Base-by-base conservation (phyloP, 2,888 invertebrate species). In the Temnothorax ravouxi region DNA sequence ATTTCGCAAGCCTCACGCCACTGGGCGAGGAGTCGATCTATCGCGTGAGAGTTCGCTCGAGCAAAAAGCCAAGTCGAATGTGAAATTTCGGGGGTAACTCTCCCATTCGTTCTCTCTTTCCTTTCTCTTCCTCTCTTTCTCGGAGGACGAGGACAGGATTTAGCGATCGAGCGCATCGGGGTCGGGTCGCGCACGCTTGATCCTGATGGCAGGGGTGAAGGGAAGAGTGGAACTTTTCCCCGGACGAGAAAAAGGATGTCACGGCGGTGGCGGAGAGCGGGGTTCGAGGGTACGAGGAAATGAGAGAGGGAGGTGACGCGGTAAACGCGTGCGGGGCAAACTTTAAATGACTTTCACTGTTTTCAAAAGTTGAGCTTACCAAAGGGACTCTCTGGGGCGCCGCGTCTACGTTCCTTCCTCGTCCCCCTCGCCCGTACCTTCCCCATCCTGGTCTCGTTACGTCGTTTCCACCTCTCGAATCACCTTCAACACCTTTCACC, bases 301-400 rank as follows among this genome's bases (percentile, higher is more conserved):
- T 91, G 91, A 91, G 90, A 85, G 74, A 59, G 79, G 59, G 86
- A 92, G 91, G 91, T 90, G 91, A 92, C 90, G 87, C 88, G 74
- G 25, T 38, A 83, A 86, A 84, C 84, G 86, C 88, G 87, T 85
- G 87, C 86, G 87, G 88, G 85, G 91, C 91, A 91, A 93, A 93
- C 91, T 93, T 93, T 93, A 92, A 93, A 93, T 93, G 93, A 92
- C 93, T 93, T 93, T 93, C 92, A 93, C 92, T 92, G 91, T 93
- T 92, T 93, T 92, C 90, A 92, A 92, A 92, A 92, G 92, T 92
- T 92, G 87, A 90, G 91, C 91, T 34, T 90, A 92, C 91, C 89
- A 90, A 91, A 92, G 91, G 90, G 91, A 92, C 88, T 87, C 90
- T 88, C 89, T 80, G 80, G 76, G 76, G 47, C 72, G 56, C 44